Evolutionary conservation across 2,888 invertebrate species (phyloP).

Genomic region (Caenorhabditis macrosperma): DNA sequence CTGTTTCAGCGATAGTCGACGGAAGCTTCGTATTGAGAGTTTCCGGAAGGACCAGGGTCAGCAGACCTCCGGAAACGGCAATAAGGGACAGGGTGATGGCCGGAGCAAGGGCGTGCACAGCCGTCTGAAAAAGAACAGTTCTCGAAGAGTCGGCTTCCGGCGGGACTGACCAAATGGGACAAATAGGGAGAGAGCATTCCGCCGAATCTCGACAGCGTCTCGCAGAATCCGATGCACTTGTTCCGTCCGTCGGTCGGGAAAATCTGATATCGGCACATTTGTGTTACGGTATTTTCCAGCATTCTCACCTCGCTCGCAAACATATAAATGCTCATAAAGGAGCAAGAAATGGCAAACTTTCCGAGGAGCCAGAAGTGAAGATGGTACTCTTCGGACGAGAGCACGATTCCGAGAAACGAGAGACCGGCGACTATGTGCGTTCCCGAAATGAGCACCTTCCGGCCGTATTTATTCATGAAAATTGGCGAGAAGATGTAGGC

Average conservation of each 20-base stretch:
- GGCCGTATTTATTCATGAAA: slow-evolving; percentile 68
- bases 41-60: slow-evolving; percentile 67
- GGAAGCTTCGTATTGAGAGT: slow-evolving; percentile 65
- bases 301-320: slow-evolving; percentile 73
- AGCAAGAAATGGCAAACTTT: slow-evolving; percentile 74
- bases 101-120: slow-evolving; percentile 51
- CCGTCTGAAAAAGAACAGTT: slow-evolving; percentile 41
- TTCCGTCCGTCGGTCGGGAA: slow-evolving; percentile 68
- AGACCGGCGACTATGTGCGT: slow-evolving; percentile 64
- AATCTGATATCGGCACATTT: too few relatives aligned
- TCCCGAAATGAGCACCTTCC: slow-evolving; percentile 61
- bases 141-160: not conserved
- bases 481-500: slow-evolving; percentile 72
- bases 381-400: slow-evolving; percentile 30
- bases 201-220: slow-evolving; percentile 64
- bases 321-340: slow-evolving; percentile 76
- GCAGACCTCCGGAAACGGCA: slow-evolving; percentile 61
- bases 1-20: slow-evolving; percentile 58
- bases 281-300: too few relatives aligned
- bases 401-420: slow-evolving; percentile 56
- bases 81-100: slow-evolving; percentile 52
- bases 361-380: slow-evolving; percentile 70
- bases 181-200: slow-evolving; percentile 68
- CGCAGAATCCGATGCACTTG: slow-evolving; percentile 67
- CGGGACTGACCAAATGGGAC: slow-evolving; percentile 58